phyloP scores from a whole-genome alignment of 2,888 invertebrate genomes.

The Caenorhabditis doughertyi region DNA sequence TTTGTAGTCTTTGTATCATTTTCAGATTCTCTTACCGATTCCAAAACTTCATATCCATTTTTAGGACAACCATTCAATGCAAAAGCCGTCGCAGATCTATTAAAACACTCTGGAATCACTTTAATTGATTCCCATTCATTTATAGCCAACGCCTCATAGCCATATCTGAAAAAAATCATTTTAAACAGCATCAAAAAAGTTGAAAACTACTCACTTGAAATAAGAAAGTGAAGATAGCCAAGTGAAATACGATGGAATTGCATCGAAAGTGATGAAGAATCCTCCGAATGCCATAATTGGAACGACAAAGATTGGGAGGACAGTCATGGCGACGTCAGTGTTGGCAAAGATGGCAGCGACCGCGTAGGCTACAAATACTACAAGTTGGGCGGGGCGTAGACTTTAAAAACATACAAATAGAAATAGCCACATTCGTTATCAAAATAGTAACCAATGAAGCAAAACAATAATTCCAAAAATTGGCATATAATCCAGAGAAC shows the following conservation, averaged over 20 bases:
- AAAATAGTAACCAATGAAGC: slow-evolving; percentile 84
- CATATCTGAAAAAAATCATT: slow-evolving; percentile 68
- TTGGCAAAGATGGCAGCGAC: slow-evolving; percentile 91
- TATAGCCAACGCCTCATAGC: slow-evolving; percentile 75
- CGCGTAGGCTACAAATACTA: slow-evolving; percentile 88
- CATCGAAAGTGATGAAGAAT: slow-evolving; percentile 92
- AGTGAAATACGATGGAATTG: slow-evolving; percentile 74
- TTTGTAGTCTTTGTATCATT: neutral
- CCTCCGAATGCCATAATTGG: slow-evolving; percentile 96
- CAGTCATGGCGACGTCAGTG: slow-evolving; percentile 91
- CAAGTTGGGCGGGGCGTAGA: neutral
- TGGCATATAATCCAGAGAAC: slow-evolving; percentile 86
- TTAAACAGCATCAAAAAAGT: neutral
- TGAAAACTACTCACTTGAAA: slow-evolving; percentile 64
- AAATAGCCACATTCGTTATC: slow-evolving; percentile 75
- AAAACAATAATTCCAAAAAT: slow-evolving; percentile 85
- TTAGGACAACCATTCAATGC: slow-evolving; percentile 63
- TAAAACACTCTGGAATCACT: slow-evolving; percentile 64
- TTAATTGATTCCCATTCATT: slow-evolving; percentile 75
- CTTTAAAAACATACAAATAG: slow-evolving; percentile 69
- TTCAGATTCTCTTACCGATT: slow-evolving; percentile 54
- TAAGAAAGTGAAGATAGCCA: slow-evolving; percentile 74
- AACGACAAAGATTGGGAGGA: slow-evolving; percentile 93
- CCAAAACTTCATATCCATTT: slow-evolving; percentile 72
- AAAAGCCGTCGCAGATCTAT: slow-evolving; percentile 41